Base-by-base conservation (phyloP, 2,113 vertebrate species). In the Panurus biarmicus region DNA sequence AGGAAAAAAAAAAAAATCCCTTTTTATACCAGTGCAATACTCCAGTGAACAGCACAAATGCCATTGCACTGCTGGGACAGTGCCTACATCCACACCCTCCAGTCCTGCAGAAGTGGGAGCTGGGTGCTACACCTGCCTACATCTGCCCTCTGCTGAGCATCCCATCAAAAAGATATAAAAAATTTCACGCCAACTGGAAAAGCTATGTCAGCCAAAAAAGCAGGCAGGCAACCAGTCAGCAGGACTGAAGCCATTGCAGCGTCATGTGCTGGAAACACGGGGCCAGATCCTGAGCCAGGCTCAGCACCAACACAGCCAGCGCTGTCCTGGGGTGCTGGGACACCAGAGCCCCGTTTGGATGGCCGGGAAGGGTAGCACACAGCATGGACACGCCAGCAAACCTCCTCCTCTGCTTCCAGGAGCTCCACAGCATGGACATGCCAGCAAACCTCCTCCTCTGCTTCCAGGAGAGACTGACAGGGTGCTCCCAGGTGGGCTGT, bases 81-180 rank as follows among this genome's bases (percentile, higher is more conserved):
- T 1, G 7, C 38, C 69, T 6, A 14, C 75, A 45, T 1, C 51
- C 33, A 70, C 44, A 42, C 5, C 5, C 22, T 0, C 6, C 28
- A 36, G 57, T 7, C 24, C 66, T 5, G 11, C 54, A n/a, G 31
- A 14, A 33, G 18, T 1, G 0, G 31, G 38, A 91, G 40, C 16
- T 6, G 31, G 57, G 57, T 62, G 35, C 67, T 10, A 10, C 71
- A 24, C 17, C 64, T 5, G 0, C 58, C 45, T 7, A 4, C 18
- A 25, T 36, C 51, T 26, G 57, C 40, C 29, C 67, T 57, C 26
- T 6, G 1, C 36, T 9, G 14, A 76, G 50, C 60, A 45, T 7
- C 4, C 2, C 1, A 0, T 6, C 60, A 50, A 26, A 58, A 35
- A 38, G 1, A 7, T 0, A 2, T 1, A 2, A n/a, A n/a, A n/a